Evolutionary conservation across 2,113 vertebrate genomes (phyloP), one percentile per base, ranked within the genome.

Genomic region (Aleadryas rufinucha): DNA sequence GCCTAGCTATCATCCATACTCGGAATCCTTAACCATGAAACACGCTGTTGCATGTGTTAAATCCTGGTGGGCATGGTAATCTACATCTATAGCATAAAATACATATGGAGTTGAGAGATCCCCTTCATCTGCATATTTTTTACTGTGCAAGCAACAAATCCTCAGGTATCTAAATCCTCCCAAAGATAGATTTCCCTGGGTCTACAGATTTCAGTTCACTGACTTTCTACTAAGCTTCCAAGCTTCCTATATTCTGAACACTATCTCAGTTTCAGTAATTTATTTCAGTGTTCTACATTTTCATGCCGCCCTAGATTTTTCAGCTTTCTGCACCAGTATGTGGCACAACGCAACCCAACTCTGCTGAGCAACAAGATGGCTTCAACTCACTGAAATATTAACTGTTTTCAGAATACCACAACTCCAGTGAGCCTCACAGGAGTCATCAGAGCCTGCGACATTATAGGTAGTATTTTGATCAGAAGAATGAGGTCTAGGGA

Each of bases 381-480:
- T 52, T 75, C 16, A 0, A 24, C 21, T 84, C 45, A 53, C 47
- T 13, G 39, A 84, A 77, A 47, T 49, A 56, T 44, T 60, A 63
- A 80, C 44, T 33, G 16, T 35, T 78, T 74, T 31, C 56, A 84
- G 31, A 85, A 72, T 9, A 65, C 11, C 42, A 57, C 21, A 53
- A 16, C 11, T n/a, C 31, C 50, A 53, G 26, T 11, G 42, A 49
- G 37, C 9, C 7, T 86, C 37, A 57, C 37, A 41, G 70, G 41
- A 82, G 7, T 10, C 35, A 59, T 28, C 42, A 84, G 35, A 64
- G 64, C 60, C 84, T 50, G 6, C 1, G 6, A 71, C 28, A 60
- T 15, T 21, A 50, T 8, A 26, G 0, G 0, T 5, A 42, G 8
- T 19, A 35, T 41, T 74, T 60, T 3, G 3, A 68, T 56, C 22